phyloP scores from a whole-genome alignment of 30 jellyfish, hydroid and myxozoan genomes.

The Phacellophora camtschatica region DNA sequence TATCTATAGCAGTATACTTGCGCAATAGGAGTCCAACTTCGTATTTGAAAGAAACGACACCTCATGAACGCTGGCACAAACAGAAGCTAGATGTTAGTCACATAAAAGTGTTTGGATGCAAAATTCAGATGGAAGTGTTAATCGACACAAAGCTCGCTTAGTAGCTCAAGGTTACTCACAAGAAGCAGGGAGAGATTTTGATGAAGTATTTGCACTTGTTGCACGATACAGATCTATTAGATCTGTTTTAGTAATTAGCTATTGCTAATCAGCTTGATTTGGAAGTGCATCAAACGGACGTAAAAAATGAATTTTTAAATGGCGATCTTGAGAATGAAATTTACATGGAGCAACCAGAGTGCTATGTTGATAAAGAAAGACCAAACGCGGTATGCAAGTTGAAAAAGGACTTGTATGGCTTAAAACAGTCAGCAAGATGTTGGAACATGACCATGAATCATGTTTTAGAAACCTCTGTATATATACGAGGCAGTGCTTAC shows the following conservation, averaged over 20 bases:
- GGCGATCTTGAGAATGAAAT: slow-evolving; percentile 43
- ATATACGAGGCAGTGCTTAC: slow-evolving; percentile 18
- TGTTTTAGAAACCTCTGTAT: not conserved
- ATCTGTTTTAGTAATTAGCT: too few species aligned
- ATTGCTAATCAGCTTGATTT: too few species aligned
- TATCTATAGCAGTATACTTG: slow-evolving; percentile 12
- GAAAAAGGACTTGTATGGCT: slow-evolving; percentile 7
- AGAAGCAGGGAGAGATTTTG: slow-evolving; percentile 33
- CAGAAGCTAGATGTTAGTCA: slow-evolving; percentile 18
- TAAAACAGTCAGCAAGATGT: slow-evolving; percentile 45
- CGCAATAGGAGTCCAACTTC: slow-evolving; percentile 52
- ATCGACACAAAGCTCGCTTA: slow-evolving; percentile 51
- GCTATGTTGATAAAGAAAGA: not conserved
- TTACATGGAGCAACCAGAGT: slow-evolving; percentile 32
- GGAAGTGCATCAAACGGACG: slow-evolving; percentile 48
- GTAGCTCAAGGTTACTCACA: slow-evolving; percentile 68
- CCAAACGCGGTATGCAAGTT: slow-evolving; percentile 8
- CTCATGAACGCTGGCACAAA: slow-evolving; percentile 48
- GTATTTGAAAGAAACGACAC: slow-evolving; percentile 11
- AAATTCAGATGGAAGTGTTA: slow-evolving; percentile 49
- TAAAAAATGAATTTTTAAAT: slow-evolving; percentile 12
- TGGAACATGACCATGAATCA: slow-evolving; percentile 5
- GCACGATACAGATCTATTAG: not conserved
- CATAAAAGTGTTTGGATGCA: slow-evolving; percentile 60
- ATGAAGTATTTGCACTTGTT: slow-evolving; percentile 48